Percentiles rank a stretch among this genome's conserved stretches.
These are phyloP conservation scores for Arenaria interpres DNA, from an alignment of 2,113 vertebrate genomes.

Conservation along the genomic window DNA sequence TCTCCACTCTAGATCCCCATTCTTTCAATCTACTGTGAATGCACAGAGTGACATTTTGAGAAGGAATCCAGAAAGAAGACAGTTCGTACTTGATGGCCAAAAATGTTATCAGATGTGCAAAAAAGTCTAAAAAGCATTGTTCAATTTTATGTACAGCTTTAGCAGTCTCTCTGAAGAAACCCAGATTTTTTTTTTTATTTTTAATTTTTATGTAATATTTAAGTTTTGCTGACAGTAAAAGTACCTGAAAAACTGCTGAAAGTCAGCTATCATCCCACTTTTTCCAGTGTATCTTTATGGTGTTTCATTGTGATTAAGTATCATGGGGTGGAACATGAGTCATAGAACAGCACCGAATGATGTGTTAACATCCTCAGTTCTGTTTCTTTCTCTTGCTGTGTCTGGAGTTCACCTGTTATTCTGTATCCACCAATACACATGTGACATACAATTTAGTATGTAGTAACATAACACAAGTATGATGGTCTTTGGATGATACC, in stretches of 20 bases:
- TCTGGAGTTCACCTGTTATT: background rate
- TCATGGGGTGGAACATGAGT: constrained; percentile 30
- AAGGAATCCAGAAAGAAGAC: background rate
- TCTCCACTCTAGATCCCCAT: background rate
- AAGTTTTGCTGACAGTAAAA: background rate
- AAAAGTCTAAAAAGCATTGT: background rate
- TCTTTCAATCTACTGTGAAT: background rate
- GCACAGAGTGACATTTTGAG: background rate
- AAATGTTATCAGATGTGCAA: background rate
- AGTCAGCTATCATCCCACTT: background rate
- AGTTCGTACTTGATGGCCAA: background rate
- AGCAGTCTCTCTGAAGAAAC: background rate
- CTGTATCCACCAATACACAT: background rate
- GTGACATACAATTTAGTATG: background rate
- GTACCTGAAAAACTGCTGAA: background rate
- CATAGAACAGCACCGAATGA: background rate
- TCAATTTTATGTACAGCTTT: background rate
- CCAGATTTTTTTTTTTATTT: background rate
- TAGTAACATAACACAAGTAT: background rate
- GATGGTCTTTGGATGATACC: background rate
- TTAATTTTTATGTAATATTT: background rate
- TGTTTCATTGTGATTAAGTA: constrained; percentile 42
- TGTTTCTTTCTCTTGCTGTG: background rate
- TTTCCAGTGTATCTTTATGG: background rate
- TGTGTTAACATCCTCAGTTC: background rate